Conservation (phyloP, 1,140 invertebrate species). For the Bombyx mandarina region DNA sequence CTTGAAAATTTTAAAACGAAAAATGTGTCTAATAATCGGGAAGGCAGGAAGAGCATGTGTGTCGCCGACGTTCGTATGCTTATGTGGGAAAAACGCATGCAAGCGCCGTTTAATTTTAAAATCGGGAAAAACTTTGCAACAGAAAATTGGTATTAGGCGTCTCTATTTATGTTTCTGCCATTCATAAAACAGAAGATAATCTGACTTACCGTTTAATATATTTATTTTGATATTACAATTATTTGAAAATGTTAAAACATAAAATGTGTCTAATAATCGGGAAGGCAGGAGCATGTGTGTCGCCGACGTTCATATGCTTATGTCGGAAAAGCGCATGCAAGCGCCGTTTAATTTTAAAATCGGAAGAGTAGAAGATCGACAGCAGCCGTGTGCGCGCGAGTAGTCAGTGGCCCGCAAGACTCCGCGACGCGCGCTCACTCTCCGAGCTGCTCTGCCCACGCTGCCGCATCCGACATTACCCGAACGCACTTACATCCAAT, state of each 20-base stretch:
- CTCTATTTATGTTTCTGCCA: too few species aligned
- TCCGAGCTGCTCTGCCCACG: constrained; percentile 30
- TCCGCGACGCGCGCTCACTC: constrained; percentile 52
- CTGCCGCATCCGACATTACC: constrained; percentile 30
- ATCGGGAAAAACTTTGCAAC: constrained; percentile 28
- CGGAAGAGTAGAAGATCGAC: constrained; percentile 40
- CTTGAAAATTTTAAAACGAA: too few species aligned
- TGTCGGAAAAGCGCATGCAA: constrained; percentile 39
- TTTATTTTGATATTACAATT: too few species aligned
- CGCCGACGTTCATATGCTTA: constrained; percentile 7
- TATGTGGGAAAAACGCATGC: constrained; percentile 38
- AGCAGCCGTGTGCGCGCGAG: constrained; percentile 35
- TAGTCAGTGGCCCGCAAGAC: constrained; percentile 54
- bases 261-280: too few species aligned
- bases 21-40: too few species aligned
- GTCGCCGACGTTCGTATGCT: constrained; percentile 3
- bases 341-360: constrained; percentile 48
- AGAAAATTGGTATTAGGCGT: too few species aligned
- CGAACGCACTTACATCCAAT: constrained; percentile 31
- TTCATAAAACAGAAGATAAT: too few species aligned
- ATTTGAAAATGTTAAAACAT: too few species aligned
- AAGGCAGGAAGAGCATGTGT: too few species aligned
- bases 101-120: constrained; percentile 44
- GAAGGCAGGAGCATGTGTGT: too few species aligned
- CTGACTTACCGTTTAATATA: too few species aligned